These are phyloP conservation scores for Muntiacus muntjak DNA, from an alignment of 2,113 vertebrate genomes.

Conservation along the genomic window DNA sequence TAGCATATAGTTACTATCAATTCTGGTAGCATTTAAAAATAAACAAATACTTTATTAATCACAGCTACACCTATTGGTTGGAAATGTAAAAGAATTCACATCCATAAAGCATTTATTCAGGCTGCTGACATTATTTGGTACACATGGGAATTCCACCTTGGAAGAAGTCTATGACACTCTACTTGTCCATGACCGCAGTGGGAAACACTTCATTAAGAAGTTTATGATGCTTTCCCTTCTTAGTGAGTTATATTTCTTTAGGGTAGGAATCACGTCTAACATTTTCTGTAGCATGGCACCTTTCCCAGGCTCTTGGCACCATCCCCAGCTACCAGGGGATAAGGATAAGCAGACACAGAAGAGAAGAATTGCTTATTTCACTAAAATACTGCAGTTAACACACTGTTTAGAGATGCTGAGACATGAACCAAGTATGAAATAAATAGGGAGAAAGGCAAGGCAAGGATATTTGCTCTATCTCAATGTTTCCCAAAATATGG, in stretches of 20 bases:
- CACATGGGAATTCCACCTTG: neutral
- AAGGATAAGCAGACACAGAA: neutral
- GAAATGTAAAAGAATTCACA: neutral
- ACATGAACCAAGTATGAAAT: neutral
- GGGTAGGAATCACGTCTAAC: neutral
- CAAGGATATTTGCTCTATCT: neutral
- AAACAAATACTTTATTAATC: neutral
- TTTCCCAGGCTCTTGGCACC: neutral
- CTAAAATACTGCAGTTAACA: neutral
- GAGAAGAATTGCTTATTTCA: neutral
- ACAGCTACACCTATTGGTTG: neutral
- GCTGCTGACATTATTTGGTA: neutral
- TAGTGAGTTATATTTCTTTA: neutral
- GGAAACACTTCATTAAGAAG: neutral
- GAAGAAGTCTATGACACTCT: neutral
- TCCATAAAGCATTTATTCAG: neutral
- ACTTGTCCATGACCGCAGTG: neutral
- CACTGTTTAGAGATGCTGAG: neutral
- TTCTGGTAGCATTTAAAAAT: neutral
- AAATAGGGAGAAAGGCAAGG: neutral
- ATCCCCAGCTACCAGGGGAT: neutral
- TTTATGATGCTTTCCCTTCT: neutral
- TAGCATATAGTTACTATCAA: neutral
- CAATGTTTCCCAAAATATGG: neutral
- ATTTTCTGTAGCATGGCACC: neutral